These are phyloP conservation scores for Micromussa lordhowensis DNA, from an alignment of 92 coral and sea anemone species.

Conservation along the genomic window DNA sequence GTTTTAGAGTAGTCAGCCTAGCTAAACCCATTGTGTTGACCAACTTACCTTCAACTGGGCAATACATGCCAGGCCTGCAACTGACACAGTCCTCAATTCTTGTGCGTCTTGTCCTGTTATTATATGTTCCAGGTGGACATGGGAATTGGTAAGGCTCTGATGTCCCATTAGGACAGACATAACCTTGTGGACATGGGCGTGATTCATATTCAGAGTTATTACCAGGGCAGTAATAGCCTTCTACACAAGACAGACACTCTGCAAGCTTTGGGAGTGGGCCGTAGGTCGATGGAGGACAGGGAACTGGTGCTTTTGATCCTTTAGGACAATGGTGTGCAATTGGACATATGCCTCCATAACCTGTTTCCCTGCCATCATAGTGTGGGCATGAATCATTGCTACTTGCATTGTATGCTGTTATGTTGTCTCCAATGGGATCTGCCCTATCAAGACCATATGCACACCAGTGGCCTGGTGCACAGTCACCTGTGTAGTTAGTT, in stretches of 20 bases:
- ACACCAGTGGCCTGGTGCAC: slow-evolving; percentile 95
- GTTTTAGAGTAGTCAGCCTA: background rate
- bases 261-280: slow-evolving; percentile 79
- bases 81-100: slow-evolving; percentile 84
- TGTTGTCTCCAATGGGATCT: slow-evolving; percentile 83
- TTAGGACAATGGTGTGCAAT: slow-evolving; percentile 82
- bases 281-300: slow-evolving; percentile 84
- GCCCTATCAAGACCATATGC: slow-evolving; percentile 96
- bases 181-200: slow-evolving; percentile 93
- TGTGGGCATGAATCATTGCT: slow-evolving; percentile 87
- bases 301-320: slow-evolving; percentile 78
- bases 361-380: slow-evolving; percentile 92
- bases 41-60: slow-evolving; percentile 88
- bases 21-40: background rate
- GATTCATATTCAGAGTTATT: slow-evolving; percentile 87
- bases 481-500: slow-evolving; percentile 73
- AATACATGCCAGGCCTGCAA: slow-evolving; percentile 89
- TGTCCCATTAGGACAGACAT: slow-evolving; percentile 95
- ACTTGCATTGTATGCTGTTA: slow-evolving; percentile 45
- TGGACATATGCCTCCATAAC: slow-evolving; percentile 95
- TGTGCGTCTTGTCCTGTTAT: slow-evolving; percentile 66
- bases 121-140: slow-evolving; percentile 91
- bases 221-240: slow-evolving; percentile 96
- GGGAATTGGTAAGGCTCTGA: slow-evolving; percentile 73
- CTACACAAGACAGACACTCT: slow-evolving; percentile 78